phyloP scores from a whole-genome alignment of 2,113 vertebrate species.

The Sarotherodon lohbergeri region DNA sequence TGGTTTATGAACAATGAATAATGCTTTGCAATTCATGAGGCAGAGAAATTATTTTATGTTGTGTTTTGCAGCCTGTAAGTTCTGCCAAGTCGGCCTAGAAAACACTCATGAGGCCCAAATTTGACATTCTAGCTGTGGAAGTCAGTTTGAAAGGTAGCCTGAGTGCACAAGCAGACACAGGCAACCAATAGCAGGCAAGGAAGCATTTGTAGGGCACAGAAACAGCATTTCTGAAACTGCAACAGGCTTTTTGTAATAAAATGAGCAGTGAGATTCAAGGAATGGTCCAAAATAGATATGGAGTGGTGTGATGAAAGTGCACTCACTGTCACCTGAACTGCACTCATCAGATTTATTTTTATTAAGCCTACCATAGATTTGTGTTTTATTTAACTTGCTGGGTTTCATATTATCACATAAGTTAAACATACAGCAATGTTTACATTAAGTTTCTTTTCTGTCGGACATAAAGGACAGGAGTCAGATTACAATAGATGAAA shows the following conservation, averaged over 20 bases:
- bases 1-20: neutral
- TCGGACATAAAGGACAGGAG: neutral
- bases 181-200: neutral
- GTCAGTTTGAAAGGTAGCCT: neutral
- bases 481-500: neutral
- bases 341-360: neutral
- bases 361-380: neutral
- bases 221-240: neutral
- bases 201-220: neutral
- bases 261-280: neutral
- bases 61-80: neutral
- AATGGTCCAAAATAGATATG: neutral
- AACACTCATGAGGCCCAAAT: neutral
- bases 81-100: neutral
- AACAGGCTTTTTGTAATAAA: neutral
- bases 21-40: neutral
- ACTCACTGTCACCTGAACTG: neutral
- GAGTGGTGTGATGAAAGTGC: neutral
- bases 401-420: neutral
- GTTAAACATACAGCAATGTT: neutral
- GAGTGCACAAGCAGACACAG: neutral
- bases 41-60: conserved; percentile 11
- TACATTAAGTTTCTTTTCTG: neutral
- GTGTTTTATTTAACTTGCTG: neutral
- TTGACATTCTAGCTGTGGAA: conserved; percentile 9